Conservation (phyloP, 2,888 invertebrate species). For the Cremastobaeus sp. region DNA sequence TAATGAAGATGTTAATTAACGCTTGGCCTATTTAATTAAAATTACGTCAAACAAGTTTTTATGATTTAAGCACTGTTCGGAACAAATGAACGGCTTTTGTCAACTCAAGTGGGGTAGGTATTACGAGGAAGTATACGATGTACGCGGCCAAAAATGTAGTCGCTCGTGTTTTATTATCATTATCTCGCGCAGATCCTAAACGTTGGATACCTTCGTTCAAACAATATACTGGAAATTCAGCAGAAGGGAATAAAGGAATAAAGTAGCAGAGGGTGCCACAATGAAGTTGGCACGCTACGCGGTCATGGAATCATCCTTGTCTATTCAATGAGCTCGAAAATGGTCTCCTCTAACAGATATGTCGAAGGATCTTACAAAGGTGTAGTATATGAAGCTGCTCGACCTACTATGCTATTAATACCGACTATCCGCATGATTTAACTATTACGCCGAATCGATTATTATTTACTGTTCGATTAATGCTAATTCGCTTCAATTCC, state of each 20-base stretch:
- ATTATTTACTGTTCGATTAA: slow-evolving; percentile 57
- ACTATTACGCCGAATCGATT: slow-evolving; percentile 59
- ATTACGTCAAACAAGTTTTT: slow-evolving; percentile 39
- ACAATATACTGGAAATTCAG: slow-evolving; percentile 69
- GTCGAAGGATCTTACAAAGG: slow-evolving; percentile 69
- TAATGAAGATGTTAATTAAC: slow-evolving; percentile 51
- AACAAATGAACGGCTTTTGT: slow-evolving; percentile 31
- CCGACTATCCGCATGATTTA: slow-evolving; percentile 69
- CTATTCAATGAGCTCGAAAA: slow-evolving; percentile 79
- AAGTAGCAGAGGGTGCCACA: slow-evolving; percentile 75
- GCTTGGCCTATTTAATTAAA: slow-evolving; percentile 37
- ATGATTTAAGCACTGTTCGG: slow-evolving; percentile 26
- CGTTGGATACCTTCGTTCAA: slow-evolving; percentile 64
- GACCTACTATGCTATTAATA: slow-evolving; percentile 70
- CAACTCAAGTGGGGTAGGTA: slow-evolving; percentile 6
- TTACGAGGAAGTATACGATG: slow-evolving; percentile 13
- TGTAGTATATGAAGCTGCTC: slow-evolving; percentile 74
- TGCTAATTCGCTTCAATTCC: slow-evolving; percentile 29
- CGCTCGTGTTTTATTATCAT: slow-evolving; percentile 65
- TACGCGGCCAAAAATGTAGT: slow-evolving; percentile 51
- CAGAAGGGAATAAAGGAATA: slow-evolving; percentile 73
- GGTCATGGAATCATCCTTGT: slow-evolving; percentile 78
- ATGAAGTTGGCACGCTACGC: slow-evolving; percentile 78
- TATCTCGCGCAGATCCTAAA: slow-evolving; percentile 63
- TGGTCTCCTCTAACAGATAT: slow-evolving; percentile 77